Percentiles rank a stretch among this genome's conserved stretches.
Evolutionary conservation across 2,797 vertebrate genomes (phyloP).

Genomic region (Apogon hyalosoma): DNA sequence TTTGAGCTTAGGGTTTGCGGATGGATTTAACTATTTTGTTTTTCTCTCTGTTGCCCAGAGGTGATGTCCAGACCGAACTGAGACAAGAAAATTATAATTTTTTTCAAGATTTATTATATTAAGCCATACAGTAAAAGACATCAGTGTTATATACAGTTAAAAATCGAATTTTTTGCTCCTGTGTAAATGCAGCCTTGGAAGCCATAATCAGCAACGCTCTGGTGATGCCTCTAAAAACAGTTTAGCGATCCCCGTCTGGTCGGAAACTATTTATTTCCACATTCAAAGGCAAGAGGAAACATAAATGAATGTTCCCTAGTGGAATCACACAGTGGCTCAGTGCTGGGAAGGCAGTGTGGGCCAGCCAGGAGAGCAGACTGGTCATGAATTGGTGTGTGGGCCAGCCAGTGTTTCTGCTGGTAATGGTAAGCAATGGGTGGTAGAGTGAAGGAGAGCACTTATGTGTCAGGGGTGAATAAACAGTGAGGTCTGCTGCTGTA

Average conservation of each 20-base stretch:
- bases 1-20: slow-evolving; percentile 30
- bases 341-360: slow-evolving; percentile 77
- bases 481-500: slow-evolving; percentile 63
- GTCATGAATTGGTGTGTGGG: slow-evolving; percentile 68
- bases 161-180: not conserved
- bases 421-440: slow-evolving; percentile 68
- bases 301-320: slow-evolving; percentile 68
- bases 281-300: slow-evolving; percentile 68
- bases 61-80: slow-evolving; percentile 27
- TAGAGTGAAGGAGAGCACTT: slow-evolving; percentile 57
- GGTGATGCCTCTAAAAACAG: slow-evolving; percentile 65
- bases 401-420: slow-evolving; percentile 59
- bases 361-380: slow-evolving; percentile 62
- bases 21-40: slow-evolving; percentile 34
- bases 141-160: slow-evolving; percentile 31
- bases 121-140: slow-evolving; percentile 20
- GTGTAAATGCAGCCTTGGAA: slow-evolving; percentile 50
- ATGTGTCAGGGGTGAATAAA: slow-evolving; percentile 66
- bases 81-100: slow-evolving; percentile 16
- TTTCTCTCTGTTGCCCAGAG: slow-evolving; percentile 32
- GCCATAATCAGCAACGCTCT: slow-evolving; percentile 64
- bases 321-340: slow-evolving; percentile 65
- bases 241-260: slow-evolving; percentile 55
- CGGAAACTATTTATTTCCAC: slow-evolving; percentile 76
- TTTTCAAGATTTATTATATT: slow-evolving; percentile 28